Percentiles rank a stretch among this genome's conserved stretches.
Evolutionary conservation across 2,797 vertebrate species (phyloP).

Genomic region (Coregonus sp.): DNA sequence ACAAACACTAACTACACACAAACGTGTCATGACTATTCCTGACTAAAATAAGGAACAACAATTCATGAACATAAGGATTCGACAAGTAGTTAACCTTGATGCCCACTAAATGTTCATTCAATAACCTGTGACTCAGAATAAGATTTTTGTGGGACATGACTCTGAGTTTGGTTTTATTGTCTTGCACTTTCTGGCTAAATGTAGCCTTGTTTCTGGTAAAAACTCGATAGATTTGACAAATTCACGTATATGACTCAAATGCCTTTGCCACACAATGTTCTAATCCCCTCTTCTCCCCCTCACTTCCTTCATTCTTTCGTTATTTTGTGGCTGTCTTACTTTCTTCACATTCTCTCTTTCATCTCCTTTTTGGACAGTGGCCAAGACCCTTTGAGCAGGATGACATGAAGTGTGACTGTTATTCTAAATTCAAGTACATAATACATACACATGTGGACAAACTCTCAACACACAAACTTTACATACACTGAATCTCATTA

Average conservation of each 20-base stretch:
- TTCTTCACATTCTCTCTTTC: constrained; percentile 15
- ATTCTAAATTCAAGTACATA: constrained; percentile 15
- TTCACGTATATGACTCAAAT: constrained; percentile 48
- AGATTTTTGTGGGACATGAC: not conserved
- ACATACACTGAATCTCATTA: constrained; percentile 29
- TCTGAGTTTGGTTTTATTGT: constrained; percentile 29
- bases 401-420: constrained; percentile 47
- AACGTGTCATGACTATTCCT: no score
- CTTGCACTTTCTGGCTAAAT: constrained; percentile 31
- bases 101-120: not conserved
- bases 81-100: not conserved
- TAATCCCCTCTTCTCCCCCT: constrained; percentile 19
- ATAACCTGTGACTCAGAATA: not conserved
- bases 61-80: not conserved
- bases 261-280: constrained; percentile 40
- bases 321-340: constrained; percentile 33
- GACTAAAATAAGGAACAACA: no score
- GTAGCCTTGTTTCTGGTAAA: constrained; percentile 46
- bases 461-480: constrained; percentile 31
- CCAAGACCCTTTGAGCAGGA: constrained; percentile 45
- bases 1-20: no score
- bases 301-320: constrained; percentile 32
- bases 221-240: constrained; percentile 44
- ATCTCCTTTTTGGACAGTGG: constrained; percentile 38
- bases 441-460: not conserved